Base-by-base conservation (phyloP, 2,888 invertebrate genomes). In the Chloroclysta siterata region DNA sequence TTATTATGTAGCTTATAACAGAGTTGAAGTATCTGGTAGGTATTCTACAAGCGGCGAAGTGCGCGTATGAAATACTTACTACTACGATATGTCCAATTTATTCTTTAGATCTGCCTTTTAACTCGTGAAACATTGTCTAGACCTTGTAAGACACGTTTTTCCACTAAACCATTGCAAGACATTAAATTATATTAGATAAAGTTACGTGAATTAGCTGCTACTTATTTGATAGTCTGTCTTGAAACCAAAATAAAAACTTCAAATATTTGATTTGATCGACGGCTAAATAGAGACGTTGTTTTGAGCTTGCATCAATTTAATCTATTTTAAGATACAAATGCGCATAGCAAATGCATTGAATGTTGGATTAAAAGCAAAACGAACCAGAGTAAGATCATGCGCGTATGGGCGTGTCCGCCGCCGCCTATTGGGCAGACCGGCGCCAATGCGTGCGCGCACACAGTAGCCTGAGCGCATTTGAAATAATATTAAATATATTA, bases 401-500 rank as follows among this genome's bases (percentile, higher is more conserved):
- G 67, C 67, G 66, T 28, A 84, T 82, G 87, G 92, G 93, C 91
- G 93, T 87, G 85, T 77, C 87, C 76, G 75, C 72, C 74, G 74
- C 75, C 80, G 81, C 80, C 82, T 81, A 92, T 91, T 92, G 93
- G 92, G 81, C 81, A 83, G 75, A 65, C 74, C 80, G 79, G 82
- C 88, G 80, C 93, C 93, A 92, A 93, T 92, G 90, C 91, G 90
- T 89, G 82, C 74, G 85, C 91, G 89, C 89, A 82, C 79, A 88
- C 91, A 76, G 92, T 87, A 92, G 92, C 87, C 58, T 65, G 57
- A 44, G 68, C 72, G 64, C 69, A 73, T 71, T 76, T 73, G 75
- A 70, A 77, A 73, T 72, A 74, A 65, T 66, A 62, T 65, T 53
- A 55, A 65, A 57, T 54, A 39, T 57, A 51, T 41, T 29, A 46